Percentiles rank a stretch among this genome's conserved stretches.
Evolutionary conservation across 2,888 invertebrate species (phyloP).

Genomic region (Caenorhabditis sulstoni): DNA sequence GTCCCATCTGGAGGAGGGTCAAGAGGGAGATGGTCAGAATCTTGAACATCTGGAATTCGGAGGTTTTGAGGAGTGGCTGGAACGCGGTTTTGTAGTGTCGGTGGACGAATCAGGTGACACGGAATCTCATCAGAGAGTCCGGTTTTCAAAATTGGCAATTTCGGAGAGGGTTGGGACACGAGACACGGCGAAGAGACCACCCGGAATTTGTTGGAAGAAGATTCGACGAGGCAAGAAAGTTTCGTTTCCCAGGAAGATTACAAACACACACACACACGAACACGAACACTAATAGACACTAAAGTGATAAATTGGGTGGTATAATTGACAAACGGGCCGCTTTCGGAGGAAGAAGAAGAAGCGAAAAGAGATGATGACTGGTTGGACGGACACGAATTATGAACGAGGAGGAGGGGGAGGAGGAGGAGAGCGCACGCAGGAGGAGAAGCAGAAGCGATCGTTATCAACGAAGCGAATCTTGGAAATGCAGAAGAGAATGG

Average conservation of each 20-base stretch:
- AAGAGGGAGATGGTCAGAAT: slow-evolving; percentile 10
- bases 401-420: slow-evolving; percentile 4
- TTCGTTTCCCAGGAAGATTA: slow-evolving; percentile 38
- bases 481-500: too few relatives aligned
- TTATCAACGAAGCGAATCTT: slow-evolving; percentile 8
- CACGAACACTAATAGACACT: slow-evolving; percentile 7
- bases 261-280: slow-evolving; percentile 32
- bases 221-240: not conserved
- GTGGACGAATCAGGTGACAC: slow-evolving; percentile 6
- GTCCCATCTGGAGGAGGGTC: slow-evolving; percentile 25
- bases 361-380: not conserved
- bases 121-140: slow-evolving; percentile 5
- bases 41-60: slow-evolving; percentile 25
- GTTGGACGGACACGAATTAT: slow-evolving; percentile 9
- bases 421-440: not conserved
- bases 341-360: slow-evolving; percentile 3
- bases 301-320: slow-evolving; percentile 56
- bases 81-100: not conserved
- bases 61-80: not conserved
- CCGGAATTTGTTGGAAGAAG: not conserved
- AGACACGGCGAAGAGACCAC: too few relatives aligned
- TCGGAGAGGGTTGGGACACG: too few relatives aligned
- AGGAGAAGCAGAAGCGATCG: not conserved
- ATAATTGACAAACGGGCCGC: slow-evolving; percentile 33
- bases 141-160: slow-evolving; percentile 11